Conservation (phyloP, 2,888 invertebrate species). For the Carterocephalus palaemon region DNA sequence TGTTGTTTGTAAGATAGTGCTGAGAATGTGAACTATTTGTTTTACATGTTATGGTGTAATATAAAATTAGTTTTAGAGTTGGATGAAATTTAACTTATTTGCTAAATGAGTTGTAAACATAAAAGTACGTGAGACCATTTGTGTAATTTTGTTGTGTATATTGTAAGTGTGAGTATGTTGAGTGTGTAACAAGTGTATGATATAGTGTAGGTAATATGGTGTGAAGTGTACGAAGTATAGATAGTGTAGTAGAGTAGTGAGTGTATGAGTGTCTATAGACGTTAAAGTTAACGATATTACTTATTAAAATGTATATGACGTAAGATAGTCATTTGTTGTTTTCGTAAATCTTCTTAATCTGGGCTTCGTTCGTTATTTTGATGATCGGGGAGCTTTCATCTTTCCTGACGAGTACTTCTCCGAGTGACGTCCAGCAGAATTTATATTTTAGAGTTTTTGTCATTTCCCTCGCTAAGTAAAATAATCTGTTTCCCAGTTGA, state of each 20-base stretch:
- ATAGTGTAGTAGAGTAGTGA: neutral
- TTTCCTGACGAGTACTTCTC: constrained; percentile 8
- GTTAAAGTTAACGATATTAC: too few species aligned
- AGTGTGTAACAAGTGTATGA: neutral
- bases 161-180: neutral
- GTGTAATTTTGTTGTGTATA: neutral
- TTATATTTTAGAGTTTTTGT: constrained; percentile 13
- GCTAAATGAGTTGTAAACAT: too few species aligned
- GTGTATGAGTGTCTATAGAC: too few species aligned
- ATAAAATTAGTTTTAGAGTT: too few species aligned
- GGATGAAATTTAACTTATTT: too few species aligned
- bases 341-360: neutral
- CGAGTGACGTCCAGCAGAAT: constrained; percentile 27
- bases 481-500: constrained; percentile 5
- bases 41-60: too few species aligned
- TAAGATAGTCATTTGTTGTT: neutral
- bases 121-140: neutral
- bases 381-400: constrained; percentile 23
- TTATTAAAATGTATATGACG: neutral
- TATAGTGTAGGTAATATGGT: neutral
- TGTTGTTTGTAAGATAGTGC: too few species aligned
- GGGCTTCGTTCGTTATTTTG: neutral
- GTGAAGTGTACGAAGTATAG: neutral
- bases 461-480: constrained; percentile 23
- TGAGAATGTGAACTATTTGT: too few species aligned